These are phyloP conservation scores for Coracopsis vasa DNA, from an alignment of 2,113 vertebrate genomes.

Conservation along the genomic window DNA sequence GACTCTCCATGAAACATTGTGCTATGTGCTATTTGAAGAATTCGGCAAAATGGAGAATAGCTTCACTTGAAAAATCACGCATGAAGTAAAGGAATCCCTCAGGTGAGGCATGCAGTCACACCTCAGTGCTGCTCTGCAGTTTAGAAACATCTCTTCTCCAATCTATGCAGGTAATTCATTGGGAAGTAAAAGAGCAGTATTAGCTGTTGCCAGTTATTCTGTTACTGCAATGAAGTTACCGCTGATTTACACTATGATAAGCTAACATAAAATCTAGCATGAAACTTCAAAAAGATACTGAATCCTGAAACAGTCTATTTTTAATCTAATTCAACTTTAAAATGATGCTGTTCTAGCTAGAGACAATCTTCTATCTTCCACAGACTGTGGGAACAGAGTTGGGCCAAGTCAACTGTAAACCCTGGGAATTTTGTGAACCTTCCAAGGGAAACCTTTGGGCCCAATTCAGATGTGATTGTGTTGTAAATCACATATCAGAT, in stretches of 20 bases:
- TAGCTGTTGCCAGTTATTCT: background rate
- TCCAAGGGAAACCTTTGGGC: background rate
- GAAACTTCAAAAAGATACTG: conserved; percentile 10
- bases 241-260: background rate
- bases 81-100: conserved; percentile 64
- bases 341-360: background rate
- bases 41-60: conserved; percentile 59
- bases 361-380: background rate
- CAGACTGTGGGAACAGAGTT: background rate
- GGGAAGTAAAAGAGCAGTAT: background rate
- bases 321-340: conserved; percentile 33
- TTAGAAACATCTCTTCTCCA: conserved; percentile 46
- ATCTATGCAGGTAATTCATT: conserved; percentile 42
- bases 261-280: background rate
- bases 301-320: conserved; percentile 25
- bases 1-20: conserved; percentile 62
- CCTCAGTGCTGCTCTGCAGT: conserved; percentile 38
- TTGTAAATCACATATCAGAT: background rate
- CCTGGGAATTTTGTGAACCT: background rate
- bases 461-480: background rate
- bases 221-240: background rate
- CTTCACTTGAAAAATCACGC: conserved; percentile 44
- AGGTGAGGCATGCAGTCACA: conserved; percentile 36
- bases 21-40: conserved; percentile 49
- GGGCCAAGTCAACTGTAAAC: background rate